Base-by-base conservation (phyloP, 2,113 vertebrate genomes). In the Abramis brama region DNA sequence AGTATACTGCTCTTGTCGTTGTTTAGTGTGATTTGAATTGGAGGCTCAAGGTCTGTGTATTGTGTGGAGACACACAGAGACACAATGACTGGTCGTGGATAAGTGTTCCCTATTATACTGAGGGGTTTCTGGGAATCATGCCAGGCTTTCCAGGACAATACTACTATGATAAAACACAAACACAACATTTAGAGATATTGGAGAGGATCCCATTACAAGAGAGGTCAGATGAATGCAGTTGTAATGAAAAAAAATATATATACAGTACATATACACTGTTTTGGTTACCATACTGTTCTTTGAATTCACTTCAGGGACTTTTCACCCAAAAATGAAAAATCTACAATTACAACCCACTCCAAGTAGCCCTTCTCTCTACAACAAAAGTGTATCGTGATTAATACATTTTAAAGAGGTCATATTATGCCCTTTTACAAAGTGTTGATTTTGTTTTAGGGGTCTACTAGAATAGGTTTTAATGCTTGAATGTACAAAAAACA, bases 61-160 rank as follows among this genome's bases (percentile, higher is more conserved):
- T 77, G 74, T 82, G 79, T 62, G 57, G 78, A 11, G 21, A 50
- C 9, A 17, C 43, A 64, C 43, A 75, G 47, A 59, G 39, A 57
- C 60, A 68, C 33, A 74, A 55, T 74, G 78, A 85, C 55, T 78
- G n/a, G 30, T 62, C 55, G 3, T 39, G 60, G 52, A 45, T 62
- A 55, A 73, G 27, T 73, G 6, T 70, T 79, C 27, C 15, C 79
- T 33, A 85, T 83, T 59, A 82, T 45, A 30, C 23, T 77, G 50
- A 83, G 76, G 68, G 74, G 60, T 30, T 86, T 83, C 84, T 86
- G 84, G 84, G 87, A 76, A 6, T 27, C 12, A 50, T 66, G 84
- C 87, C 87, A 88, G 52, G 27, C 39, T 79, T 86, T 52, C 50
- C 68, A 70, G 25, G n/a, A 62, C 9, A 82, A 57, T 71, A 19